Evolutionary conservation across 2,888 invertebrate genomes (phyloP), one percentile per base, ranked within the genome.

Genomic region (Aquatica leii): DNA sequence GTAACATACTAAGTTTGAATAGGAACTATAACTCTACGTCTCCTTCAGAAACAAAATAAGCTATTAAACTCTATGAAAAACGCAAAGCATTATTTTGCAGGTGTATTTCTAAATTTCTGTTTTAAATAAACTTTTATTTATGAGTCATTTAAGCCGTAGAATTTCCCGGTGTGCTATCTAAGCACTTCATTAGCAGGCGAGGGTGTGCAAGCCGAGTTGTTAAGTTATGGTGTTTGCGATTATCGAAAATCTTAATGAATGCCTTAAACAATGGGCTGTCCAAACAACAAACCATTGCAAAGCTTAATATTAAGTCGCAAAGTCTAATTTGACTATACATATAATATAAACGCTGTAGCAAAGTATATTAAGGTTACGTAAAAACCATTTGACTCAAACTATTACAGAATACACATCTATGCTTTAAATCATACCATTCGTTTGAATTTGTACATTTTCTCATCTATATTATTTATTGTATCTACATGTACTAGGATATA

Each of bases 231-330:
- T 74, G 72, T 71, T 67, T 67, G 73, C 73, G 77, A 77, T 78
- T 78, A 78, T 78, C 78, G 77, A 71, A 70, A 74, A 78, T 78
- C 78, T 78, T 78, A 78, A 78, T 77, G 78, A 78, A 77, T 76
- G 75, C 75, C 66, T 74, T 69, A 75, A 75, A 78, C 77, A 77
- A 77, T 76, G 70, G 75, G 59, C 63, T 65, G 72, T 69, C 71
- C 67, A 66, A 68, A 65, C 57, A 70, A 64, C 62, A 55, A 62
- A 52, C 57, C 54, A 51, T 34, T 55, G 56, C 43, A 61, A 24
- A 51, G 49, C 59, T 51, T 61, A 41, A 65, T 62, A 69, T 69
- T 70, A 65, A 71, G 67, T 68, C 70, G 67, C 70, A 67, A 58
- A 73, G 71, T 70, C 70, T 68, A 69, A 69, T 67, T 69, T 68